Percentiles rank a stretch among this genome's conserved stretches.
These are phyloP conservation scores for Drosophila neotestacea DNA, from an alignment of 2,888 invertebrate species.

Conservation along the genomic window DNA sequence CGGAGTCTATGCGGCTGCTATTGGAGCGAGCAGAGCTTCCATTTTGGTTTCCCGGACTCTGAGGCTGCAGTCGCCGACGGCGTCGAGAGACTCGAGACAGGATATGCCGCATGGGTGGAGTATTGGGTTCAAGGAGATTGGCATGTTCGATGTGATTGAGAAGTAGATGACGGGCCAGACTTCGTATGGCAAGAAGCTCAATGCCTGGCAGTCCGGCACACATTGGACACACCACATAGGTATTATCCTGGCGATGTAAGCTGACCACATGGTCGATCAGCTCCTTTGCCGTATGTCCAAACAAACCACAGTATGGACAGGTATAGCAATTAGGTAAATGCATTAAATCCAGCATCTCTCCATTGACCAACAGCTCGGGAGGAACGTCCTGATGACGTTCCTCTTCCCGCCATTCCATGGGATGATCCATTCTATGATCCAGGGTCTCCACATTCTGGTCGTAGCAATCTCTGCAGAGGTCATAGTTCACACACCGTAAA, in stretches of 20 bases:
- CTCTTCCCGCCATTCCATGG: constrained; percentile 64
- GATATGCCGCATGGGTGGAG: constrained; percentile 47
- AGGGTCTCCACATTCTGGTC: constrained; percentile 54
- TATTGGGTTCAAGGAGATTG: constrained; percentile 60
- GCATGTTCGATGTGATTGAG: constrained; percentile 71
- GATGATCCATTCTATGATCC: constrained; percentile 57
- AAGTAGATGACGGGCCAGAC: constrained; percentile 59
- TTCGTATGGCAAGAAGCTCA: constrained; percentile 56
- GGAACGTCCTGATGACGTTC: constrained; percentile 11
- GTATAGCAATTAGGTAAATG: constrained; percentile 67
- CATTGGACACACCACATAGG: constrained; percentile 67
- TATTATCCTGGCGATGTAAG: constrained; percentile 48
- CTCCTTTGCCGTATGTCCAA: constrained; percentile 63
- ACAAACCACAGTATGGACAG: constrained; percentile 62
- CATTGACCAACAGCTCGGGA: constrained; percentile 39
- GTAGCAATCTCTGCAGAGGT: constrained; percentile 65
- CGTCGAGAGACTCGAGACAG: constrained; percentile 49
- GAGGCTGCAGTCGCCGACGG: constrained; percentile 39
- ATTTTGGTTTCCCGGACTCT: background rate
- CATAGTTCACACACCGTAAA: constrained; percentile 67
- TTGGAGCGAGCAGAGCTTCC: constrained; percentile 15
- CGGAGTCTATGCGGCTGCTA: constrained; percentile 25
- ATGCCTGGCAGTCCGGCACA: constrained; percentile 57
- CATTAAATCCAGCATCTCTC: constrained; percentile 53
- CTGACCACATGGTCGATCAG: constrained; percentile 64